Conservation (phyloP, 2,113 vertebrate species). For the Cochlearius cochlearius region DNA sequence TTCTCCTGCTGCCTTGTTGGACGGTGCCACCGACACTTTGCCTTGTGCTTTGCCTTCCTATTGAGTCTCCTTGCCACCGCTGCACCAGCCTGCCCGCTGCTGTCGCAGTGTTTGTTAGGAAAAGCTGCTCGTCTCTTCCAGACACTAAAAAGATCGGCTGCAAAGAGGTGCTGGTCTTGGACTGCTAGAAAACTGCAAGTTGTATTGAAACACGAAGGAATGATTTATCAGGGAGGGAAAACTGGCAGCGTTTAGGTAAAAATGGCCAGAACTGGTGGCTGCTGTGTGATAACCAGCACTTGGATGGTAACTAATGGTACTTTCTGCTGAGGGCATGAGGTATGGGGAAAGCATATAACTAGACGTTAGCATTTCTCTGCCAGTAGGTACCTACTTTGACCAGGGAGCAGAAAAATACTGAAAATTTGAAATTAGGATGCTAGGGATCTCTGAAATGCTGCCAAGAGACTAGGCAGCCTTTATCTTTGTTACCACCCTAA, state of each 20-base stretch:
- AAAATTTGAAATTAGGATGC: neutral
- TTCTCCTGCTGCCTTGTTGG: no score
- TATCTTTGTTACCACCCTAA: neutral
- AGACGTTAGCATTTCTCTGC: neutral
- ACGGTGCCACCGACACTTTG: neutral
- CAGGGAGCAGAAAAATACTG: neutral
- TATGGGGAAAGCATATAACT: neutral
- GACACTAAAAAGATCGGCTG: neutral
- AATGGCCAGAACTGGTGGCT: neutral
- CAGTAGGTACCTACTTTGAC: neutral
- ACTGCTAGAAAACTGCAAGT: neutral
- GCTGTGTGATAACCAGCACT: neutral
- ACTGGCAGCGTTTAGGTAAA: neutral
- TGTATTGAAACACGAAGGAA: neutral
- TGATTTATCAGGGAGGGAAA: neutral
- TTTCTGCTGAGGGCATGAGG: neutral
- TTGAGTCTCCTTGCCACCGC: neutral
- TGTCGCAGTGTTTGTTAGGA: neutral
- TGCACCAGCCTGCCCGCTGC: neutral
- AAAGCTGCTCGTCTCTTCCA: neutral
- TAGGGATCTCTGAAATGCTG: neutral
- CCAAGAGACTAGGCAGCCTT: neutral
- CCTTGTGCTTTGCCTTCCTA: neutral
- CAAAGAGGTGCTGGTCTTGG: neutral
- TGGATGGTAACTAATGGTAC: neutral